Evolutionary conservation across 2,113 vertebrate genomes (phyloP).

Genomic region (Aphyosemion australe): DNA sequence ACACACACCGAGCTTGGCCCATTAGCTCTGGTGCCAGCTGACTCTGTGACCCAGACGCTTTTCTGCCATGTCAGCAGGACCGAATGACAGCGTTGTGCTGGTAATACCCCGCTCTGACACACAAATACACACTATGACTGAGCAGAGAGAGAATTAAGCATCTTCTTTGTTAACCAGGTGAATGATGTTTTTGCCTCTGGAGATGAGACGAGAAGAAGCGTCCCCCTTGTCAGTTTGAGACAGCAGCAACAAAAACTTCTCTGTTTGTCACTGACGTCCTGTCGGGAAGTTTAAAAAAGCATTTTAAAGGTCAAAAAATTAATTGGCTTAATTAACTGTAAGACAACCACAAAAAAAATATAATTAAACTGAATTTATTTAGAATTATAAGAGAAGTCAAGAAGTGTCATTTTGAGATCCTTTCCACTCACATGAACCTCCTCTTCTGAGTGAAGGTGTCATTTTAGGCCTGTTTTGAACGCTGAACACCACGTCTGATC

Average conservation of each 20-base stretch:
- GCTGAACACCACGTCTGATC: not conserved
- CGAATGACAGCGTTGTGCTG: constrained; percentile 70
- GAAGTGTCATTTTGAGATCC: no score
- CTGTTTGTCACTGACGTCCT: constrained; percentile 7
- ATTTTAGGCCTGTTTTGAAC: constrained; percentile 3
- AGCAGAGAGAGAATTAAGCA: constrained; percentile 26
- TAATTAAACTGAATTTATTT: no score
- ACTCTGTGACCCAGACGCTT: constrained; percentile 83
- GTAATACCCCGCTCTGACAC: constrained; percentile 43
- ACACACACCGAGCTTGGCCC: constrained; percentile 53
- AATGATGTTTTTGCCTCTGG: constrained; percentile 17
- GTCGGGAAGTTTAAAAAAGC: not conserved
- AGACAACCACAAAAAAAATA: no score
- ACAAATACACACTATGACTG: constrained; percentile 13
- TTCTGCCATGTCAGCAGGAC: constrained; percentile 78
- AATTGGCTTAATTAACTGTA: no score
- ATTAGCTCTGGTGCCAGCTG: constrained; percentile 83
- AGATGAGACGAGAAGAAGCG: constrained; percentile 32
- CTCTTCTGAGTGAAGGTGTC: no score
- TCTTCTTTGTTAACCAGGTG: constrained; percentile 50
- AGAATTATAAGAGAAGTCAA: no score
- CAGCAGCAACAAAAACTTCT: constrained; percentile 4
- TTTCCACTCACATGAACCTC: no score
- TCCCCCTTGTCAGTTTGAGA: constrained; percentile 8
- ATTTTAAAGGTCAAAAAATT: not conserved